phyloP scores from a whole-genome alignment of 1,140 invertebrate species.

The Liolophura sinensis region DNA sequence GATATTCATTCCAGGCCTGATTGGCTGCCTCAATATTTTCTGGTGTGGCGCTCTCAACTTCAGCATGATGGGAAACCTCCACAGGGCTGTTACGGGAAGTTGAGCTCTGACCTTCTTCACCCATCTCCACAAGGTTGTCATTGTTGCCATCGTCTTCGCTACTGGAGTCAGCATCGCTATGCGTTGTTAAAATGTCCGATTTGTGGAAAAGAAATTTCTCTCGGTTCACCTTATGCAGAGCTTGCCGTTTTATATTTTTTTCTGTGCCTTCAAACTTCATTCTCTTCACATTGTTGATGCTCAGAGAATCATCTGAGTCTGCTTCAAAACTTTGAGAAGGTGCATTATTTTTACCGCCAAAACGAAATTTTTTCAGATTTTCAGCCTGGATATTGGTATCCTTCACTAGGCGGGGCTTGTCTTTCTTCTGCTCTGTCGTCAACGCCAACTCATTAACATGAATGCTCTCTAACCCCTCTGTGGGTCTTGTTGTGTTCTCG shows the following conservation, averaged over 20 bases:
- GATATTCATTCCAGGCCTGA: slow-evolving; percentile 68
- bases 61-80: slow-evolving; percentile 7
- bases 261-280: slow-evolving; percentile 45
- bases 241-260: slow-evolving; percentile 52
- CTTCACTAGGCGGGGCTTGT: slow-evolving; percentile 23
- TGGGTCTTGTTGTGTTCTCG: slow-evolving; percentile 29
- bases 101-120: not conserved
- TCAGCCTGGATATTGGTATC: slow-evolving; percentile 37
- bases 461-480: slow-evolving; percentile 13
- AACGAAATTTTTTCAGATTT: slow-evolving; percentile 19
- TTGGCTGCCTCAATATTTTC: slow-evolving; percentile 57
- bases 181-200: not conserved
- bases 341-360: slow-evolving; percentile 1
- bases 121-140: not conserved
- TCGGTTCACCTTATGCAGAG: slow-evolving; percentile 45
- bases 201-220: slow-evolving; percentile 3
- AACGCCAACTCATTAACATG: slow-evolving; percentile 20
- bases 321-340: slow-evolving; percentile 2
- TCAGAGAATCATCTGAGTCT: slow-evolving; percentile 23
- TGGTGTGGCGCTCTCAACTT: slow-evolving; percentile 14
- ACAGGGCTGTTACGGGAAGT: slow-evolving; percentile 12
- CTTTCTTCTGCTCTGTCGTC: slow-evolving; percentile 21
- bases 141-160: too few relatives aligned
- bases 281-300: slow-evolving; percentile 36
- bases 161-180: not conserved